These are phyloP conservation scores for Netelia virgata DNA, from an alignment of 2,888 invertebrate species.

Conservation along the genomic window DNA sequence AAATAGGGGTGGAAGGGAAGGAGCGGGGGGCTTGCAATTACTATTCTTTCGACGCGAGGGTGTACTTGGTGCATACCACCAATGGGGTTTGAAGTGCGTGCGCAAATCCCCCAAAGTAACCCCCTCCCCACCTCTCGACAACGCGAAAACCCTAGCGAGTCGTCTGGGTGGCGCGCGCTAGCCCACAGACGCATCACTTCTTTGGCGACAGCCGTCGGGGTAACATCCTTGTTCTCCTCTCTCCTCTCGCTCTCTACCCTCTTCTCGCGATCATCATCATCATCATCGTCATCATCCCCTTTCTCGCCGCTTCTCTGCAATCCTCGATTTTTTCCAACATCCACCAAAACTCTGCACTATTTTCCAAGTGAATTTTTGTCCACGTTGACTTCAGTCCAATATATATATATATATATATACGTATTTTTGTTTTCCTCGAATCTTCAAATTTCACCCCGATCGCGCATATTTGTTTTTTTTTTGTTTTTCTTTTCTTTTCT, in stretches of 20 bases:
- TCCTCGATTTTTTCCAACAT: constrained; percentile 30
- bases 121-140: constrained; percentile 66
- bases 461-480: not conserved
- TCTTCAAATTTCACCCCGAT: constrained; percentile 17
- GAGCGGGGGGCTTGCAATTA: constrained; percentile 67
- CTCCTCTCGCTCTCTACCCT: constrained; percentile 65
- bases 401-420: constrained; percentile 24
- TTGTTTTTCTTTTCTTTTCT: not conserved
- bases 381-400: constrained; percentile 9
- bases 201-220: constrained; percentile 83
- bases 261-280: constrained; percentile 40
- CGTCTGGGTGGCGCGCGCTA: constrained; percentile 80
- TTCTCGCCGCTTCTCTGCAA: constrained; percentile 63
- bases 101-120: constrained; percentile 65
- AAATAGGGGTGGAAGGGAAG: constrained; percentile 16
- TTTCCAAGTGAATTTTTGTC: constrained; percentile 40
- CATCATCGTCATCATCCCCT: constrained; percentile 35
- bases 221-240: constrained; percentile 81
- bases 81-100: constrained; percentile 71
- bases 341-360: constrained; percentile 61
- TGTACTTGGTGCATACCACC: constrained; percentile 68
- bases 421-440: constrained; percentile 8
- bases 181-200: constrained; percentile 83
- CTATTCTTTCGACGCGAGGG: constrained; percentile 68
- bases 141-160: constrained; percentile 63